Conservation (phyloP, 2,797 vertebrate species). For the Hylomyscus alleni region DNA sequence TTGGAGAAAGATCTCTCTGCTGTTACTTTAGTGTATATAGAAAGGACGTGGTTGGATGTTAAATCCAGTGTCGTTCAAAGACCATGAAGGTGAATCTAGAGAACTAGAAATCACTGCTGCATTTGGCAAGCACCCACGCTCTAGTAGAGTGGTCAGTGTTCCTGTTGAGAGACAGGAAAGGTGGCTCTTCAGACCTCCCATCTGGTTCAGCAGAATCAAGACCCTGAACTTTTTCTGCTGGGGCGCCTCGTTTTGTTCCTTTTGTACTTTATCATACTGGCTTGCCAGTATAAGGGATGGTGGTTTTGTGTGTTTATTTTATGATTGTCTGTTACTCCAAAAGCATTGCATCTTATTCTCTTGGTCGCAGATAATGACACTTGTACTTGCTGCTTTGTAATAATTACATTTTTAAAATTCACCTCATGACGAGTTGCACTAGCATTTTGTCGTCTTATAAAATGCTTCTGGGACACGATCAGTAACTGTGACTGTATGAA, state of each 20-base stretch:
- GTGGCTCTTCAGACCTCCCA: background rate
- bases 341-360: constrained; percentile 49
- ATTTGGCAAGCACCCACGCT: background rate
- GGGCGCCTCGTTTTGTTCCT: constrained; percentile 25
- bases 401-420: constrained; percentile 68
- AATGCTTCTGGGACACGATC: constrained; percentile 47
- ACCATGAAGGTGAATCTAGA: constrained; percentile 14
- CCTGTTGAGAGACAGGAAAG: background rate
- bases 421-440: constrained; percentile 34
- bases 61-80: background rate
- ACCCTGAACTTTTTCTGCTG: background rate
- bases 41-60: background rate
- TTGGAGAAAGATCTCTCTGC: background rate
- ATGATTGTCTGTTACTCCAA: constrained; percentile 33
- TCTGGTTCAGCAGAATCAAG: background rate
- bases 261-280: constrained; percentile 30
- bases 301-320: constrained; percentile 56
- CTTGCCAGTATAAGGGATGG: background rate
- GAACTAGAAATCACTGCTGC: background rate
- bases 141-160: background rate
- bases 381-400: constrained; percentile 17
- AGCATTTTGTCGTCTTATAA: constrained; percentile 48
- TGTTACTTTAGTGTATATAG: background rate
- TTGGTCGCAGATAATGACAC: constrained; percentile 17
- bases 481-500: constrained; percentile 39